These are phyloP conservation scores for Drymonia ruficornis DNA, from an alignment of 2,888 invertebrate genomes.

Conservation along the genomic window DNA sequence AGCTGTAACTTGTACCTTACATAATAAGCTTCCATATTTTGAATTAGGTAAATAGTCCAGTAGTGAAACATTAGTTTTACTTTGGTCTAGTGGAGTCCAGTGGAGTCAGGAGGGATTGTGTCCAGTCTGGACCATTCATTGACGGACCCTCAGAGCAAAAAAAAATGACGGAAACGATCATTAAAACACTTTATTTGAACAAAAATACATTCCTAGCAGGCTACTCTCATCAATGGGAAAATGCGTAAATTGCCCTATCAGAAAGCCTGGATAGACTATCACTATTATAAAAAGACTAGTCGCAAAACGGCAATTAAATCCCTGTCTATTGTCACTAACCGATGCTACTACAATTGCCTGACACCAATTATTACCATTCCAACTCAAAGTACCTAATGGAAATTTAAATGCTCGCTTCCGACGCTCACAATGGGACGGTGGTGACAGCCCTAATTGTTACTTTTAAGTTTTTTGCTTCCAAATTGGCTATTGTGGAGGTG, in stretches of 20 bases:
- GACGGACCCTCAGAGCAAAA: too few relatives aligned
- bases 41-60: too few relatives aligned
- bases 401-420: slow-evolving; percentile 81
- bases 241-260: neutral
- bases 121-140: too few relatives aligned
- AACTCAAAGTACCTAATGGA: slow-evolving; percentile 76
- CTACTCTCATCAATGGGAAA: too few relatives aligned
- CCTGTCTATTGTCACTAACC: slow-evolving; percentile 7
- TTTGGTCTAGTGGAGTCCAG: too few relatives aligned
- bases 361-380: slow-evolving; percentile 50
- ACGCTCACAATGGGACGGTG: slow-evolving; percentile 56
- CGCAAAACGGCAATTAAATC: slow-evolving; percentile 7
- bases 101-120: too few relatives aligned
- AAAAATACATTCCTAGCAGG: too few relatives aligned
- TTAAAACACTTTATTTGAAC: too few relatives aligned
- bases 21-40: too few relatives aligned
- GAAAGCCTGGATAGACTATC: neutral
- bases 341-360: slow-evolving; percentile 23
- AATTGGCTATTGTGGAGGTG: slow-evolving; percentile 76
- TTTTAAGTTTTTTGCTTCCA: slow-evolving; percentile 62
- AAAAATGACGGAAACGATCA: too few relatives aligned
- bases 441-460: slow-evolving; percentile 69
- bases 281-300: neutral
- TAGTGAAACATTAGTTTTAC: too few relatives aligned
- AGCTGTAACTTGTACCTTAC: too few relatives aligned